These are phyloP conservation scores for Micrasema minimum DNA, from an alignment of 1,140 invertebrate genomes.

Conservation along the genomic window DNA sequence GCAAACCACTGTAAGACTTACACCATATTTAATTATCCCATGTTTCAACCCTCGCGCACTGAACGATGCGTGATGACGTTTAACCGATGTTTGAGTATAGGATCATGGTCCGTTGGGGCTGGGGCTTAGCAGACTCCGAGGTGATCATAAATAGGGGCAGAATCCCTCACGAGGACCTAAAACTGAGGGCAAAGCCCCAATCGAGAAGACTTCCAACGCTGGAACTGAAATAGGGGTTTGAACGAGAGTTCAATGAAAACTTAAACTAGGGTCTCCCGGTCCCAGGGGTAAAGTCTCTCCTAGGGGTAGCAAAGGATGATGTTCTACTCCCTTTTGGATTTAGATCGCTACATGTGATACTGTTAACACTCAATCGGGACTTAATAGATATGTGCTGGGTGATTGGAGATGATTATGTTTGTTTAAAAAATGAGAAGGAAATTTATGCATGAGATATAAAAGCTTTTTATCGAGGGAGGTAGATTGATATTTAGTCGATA, in stretches of 20 bases:
- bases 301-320: too few species aligned
- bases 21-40: too few species aligned
- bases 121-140: conserved; percentile 38
- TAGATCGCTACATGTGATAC: conserved; percentile 38
- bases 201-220: neutral
- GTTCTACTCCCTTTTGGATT: conserved; percentile 24
- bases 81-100: conserved; percentile 52
- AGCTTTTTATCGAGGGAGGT: neutral
- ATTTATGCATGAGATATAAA: conserved; percentile 17
- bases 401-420: conserved; percentile 27
- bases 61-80: conserved; percentile 48
- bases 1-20: too few species aligned
- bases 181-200: too few species aligned
- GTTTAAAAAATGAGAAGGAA: conserved; percentile 14
- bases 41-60: conserved; percentile 5
- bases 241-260: neutral
- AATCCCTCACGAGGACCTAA: conserved; percentile 18
- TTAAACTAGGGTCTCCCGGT: too few species aligned
- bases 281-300: too few species aligned
- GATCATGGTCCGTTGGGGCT: conserved; percentile 47
- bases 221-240: conserved; percentile 2
- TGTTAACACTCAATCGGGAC: conserved; percentile 38
- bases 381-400: conserved; percentile 32
- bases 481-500: too few species aligned
- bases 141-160: conserved; percentile 24